These are phyloP conservation scores for Epicauta chinensis DNA, from an alignment of 1,140 invertebrate species.

Conservation along the genomic window DNA sequence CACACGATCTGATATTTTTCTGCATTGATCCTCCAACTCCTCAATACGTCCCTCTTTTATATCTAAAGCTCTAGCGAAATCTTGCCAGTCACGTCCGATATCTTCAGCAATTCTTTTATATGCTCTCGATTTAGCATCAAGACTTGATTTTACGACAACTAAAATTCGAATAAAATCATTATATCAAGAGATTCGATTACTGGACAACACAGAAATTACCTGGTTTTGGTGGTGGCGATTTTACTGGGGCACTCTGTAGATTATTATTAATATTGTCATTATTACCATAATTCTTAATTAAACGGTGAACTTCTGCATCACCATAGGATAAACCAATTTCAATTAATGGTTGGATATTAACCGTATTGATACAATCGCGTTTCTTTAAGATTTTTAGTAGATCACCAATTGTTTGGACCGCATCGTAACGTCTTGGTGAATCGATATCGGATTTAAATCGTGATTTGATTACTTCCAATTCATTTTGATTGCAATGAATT, in stretches of 20 bases:
- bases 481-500: not conserved
- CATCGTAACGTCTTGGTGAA: constrained; percentile 15
- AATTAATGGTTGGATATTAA: constrained; percentile 4
- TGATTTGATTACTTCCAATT: constrained; percentile 9
- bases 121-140: not conserved
- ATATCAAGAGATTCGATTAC: not conserved
- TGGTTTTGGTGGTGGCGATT: not conserved
- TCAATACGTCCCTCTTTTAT: constrained; percentile 25
- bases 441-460: constrained; percentile 16
- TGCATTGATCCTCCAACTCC: constrained; percentile 5
- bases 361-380: constrained; percentile 11
- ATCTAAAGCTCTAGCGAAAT: constrained; percentile 20
- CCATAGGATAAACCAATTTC: constrained; percentile 1
- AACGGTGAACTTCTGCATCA: not conserved
- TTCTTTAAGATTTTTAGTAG: constrained; percentile 21
- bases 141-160: not conserved
- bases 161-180: no score
- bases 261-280: no score
- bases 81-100: constrained; percentile 24
- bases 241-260: not conserved
- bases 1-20: constrained; percentile 3
- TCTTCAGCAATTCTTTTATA: constrained; percentile 13
- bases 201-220: not conserved
- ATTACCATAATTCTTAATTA: not conserved
- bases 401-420: constrained; percentile 2